phyloP scores from a whole-genome alignment of 2,888 invertebrate species.

The Listrodromus nycthemerus region DNA sequence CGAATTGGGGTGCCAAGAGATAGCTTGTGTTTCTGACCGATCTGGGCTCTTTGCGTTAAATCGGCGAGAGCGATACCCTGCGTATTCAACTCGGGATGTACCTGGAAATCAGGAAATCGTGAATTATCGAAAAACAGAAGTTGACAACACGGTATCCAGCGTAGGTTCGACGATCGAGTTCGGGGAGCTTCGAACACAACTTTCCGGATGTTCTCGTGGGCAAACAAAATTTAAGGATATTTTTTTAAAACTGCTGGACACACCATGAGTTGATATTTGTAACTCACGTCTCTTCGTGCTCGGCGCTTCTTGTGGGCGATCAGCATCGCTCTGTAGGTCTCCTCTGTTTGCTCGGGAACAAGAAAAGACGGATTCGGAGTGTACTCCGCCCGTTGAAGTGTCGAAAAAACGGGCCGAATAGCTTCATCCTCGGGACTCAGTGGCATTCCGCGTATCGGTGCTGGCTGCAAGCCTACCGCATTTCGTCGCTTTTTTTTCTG shows the following conservation, averaged over 20 bases:
- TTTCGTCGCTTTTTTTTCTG: conserved; percentile 77
- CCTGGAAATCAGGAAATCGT: conserved; percentile 81
- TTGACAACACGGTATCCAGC: neutral
- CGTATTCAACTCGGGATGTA: conserved; percentile 91
- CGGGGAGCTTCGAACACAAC: neutral
- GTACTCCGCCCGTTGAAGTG: conserved; percentile 81
- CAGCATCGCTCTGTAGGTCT: conserved; percentile 89
- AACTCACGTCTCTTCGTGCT: conserved; percentile 88
- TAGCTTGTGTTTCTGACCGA: conserved; percentile 85
- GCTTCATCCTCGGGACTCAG: conserved; percentile 78
- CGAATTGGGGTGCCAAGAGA: conserved; percentile 85
- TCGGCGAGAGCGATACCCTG: conserved; percentile 91
- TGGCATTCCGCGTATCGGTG: conserved; percentile 77
- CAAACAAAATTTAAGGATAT: neutral
- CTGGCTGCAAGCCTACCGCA: conserved; percentile 71
- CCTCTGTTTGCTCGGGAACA: conserved; percentile 87
- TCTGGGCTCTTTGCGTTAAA: conserved; percentile 86
- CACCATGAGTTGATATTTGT: neutral
- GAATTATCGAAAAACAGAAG: neutral
- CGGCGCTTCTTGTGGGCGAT: conserved; percentile 90
- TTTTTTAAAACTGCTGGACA: neutral
- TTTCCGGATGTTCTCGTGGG: neutral
- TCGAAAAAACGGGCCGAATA: conserved; percentile 82
- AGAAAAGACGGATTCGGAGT: conserved; percentile 80
- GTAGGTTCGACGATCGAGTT: neutral